A percentile compares a stretch with the other conserved stretches of the same genome.
Evolutionary conservation across 2,113 vertebrate genomes (phyloP).

Genomic region (Corynorhinus townsendii): DNA sequence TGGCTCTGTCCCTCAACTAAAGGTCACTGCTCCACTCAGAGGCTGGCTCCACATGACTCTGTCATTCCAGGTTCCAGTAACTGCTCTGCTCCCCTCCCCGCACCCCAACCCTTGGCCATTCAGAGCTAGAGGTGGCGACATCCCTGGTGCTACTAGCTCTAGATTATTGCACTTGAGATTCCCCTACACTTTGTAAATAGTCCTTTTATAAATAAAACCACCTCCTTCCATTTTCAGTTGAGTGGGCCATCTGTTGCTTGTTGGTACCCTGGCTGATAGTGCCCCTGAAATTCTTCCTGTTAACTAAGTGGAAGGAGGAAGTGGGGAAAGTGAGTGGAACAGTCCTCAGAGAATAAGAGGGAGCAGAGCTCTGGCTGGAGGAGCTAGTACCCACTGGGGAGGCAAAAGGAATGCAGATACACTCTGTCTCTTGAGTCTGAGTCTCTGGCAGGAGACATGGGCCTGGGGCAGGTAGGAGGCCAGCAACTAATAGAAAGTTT

Average conservation of each 20-base stretch:
- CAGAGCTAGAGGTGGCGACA: neutral
- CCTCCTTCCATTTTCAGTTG: neutral
- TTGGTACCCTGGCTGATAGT: neutral
- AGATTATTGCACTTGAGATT: neutral
- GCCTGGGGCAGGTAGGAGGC: neutral
- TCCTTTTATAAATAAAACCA: neutral
- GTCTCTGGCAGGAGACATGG: neutral
- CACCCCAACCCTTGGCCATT: neutral
- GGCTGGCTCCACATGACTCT: neutral
- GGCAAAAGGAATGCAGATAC: neutral
- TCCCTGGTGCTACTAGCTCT: neutral
- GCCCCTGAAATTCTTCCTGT: neutral
- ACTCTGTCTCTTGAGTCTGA: neutral
- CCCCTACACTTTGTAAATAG: neutral
- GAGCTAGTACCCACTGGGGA: neutral
- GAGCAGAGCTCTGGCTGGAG: neutral
- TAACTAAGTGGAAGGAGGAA: neutral
- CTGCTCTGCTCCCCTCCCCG: neutral
- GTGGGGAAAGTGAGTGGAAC: neutral
- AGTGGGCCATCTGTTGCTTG: slow-evolving; percentile 2
- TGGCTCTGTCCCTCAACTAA: neutral
- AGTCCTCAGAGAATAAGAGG: neutral
- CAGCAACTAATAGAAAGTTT: neutral
- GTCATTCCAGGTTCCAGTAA: neutral
- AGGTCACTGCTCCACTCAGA: neutral